A percentile compares a stretch with the other conserved stretches of the same genome.
These are phyloP conservation scores for Syrmaticus mikado DNA, from an alignment of 2,113 vertebrate species.

Conservation along the genomic window DNA sequence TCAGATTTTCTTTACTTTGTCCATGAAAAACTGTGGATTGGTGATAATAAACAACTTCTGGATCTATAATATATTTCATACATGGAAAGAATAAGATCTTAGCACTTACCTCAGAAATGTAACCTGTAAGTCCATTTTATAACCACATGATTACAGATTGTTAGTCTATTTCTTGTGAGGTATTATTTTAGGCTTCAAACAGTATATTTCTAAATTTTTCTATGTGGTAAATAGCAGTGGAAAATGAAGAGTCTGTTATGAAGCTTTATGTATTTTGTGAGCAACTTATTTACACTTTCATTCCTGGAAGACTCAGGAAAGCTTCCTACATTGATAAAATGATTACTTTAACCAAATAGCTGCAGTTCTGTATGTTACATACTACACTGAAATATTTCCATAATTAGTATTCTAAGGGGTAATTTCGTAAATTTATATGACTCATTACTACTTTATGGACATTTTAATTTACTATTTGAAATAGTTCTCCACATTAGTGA, in stretches of 20 bases:
- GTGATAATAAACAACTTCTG: not conserved
- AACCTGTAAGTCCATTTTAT: not conserved
- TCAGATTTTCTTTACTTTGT: not conserved
- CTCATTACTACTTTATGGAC: constrained; percentile 70
- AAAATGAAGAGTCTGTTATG: not conserved
- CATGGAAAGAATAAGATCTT: not conserved
- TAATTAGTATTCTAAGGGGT: constrained; percentile 77
- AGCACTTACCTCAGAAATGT: not conserved
- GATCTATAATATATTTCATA: not conserved
- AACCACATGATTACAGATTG: not conserved
- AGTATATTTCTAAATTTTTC: not conserved
- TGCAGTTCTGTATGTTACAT: constrained; percentile 29
- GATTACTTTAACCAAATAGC: constrained; percentile 49
- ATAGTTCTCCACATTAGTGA: constrained; percentile 73
- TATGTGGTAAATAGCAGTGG: not conserved
- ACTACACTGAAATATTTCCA: constrained; percentile 75
- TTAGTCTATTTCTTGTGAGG: not conserved
- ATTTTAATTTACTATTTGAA: constrained; percentile 80
- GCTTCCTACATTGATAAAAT: constrained; percentile 36
- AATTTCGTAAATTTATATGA: constrained; percentile 76
- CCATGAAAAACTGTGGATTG: not conserved
- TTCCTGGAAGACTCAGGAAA: constrained; percentile 8
- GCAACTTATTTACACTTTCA: constrained; percentile 42
- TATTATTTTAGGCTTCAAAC: not conserved
- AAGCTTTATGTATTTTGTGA: not conserved